Conservation (phyloP, 2,113 vertebrate species). For the Semnornis frantzii region DNA sequence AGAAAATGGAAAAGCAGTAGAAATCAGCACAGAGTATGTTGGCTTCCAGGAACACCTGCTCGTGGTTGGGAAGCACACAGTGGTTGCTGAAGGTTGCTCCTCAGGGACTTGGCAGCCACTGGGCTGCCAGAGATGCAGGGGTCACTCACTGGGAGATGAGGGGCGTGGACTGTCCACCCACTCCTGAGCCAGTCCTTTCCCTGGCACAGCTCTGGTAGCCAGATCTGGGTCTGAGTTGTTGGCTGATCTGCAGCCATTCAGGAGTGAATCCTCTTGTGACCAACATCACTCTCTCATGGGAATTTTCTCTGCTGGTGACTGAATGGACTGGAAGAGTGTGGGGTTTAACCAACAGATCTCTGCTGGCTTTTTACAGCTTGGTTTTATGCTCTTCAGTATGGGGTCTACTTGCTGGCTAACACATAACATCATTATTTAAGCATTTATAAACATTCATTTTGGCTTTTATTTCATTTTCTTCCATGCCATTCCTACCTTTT, state of each 20-base stretch:
- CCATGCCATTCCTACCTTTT: not conserved
- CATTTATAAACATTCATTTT: not conserved
- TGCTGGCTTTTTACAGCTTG: not conserved
- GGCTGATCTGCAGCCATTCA: not conserved
- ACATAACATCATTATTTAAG: not conserved
- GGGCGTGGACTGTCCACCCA: not conserved
- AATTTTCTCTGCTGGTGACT: not conserved
- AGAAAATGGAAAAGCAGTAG: not conserved
- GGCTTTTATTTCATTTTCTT: not conserved
- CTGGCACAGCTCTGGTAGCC: not conserved
- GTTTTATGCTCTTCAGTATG: not conserved
- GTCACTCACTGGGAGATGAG: not conserved
- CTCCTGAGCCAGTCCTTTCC: not conserved
- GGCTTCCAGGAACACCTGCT: not conserved
- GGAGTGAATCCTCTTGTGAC: not conserved
- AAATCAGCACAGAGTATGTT: not conserved
- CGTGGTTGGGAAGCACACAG: not conserved
- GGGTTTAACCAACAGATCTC: not conserved
- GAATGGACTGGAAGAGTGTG: not conserved
- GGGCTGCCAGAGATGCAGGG: not conserved
- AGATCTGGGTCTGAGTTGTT: not conserved
- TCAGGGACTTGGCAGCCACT: fast-evolving
- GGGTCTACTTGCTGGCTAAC: not conserved
- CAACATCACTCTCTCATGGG: fast-evolving
- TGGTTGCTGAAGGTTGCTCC: not conserved